Evolutionary conservation across 2,888 invertebrate genomes (phyloP).

Genomic region (Unio pictorum): DNA sequence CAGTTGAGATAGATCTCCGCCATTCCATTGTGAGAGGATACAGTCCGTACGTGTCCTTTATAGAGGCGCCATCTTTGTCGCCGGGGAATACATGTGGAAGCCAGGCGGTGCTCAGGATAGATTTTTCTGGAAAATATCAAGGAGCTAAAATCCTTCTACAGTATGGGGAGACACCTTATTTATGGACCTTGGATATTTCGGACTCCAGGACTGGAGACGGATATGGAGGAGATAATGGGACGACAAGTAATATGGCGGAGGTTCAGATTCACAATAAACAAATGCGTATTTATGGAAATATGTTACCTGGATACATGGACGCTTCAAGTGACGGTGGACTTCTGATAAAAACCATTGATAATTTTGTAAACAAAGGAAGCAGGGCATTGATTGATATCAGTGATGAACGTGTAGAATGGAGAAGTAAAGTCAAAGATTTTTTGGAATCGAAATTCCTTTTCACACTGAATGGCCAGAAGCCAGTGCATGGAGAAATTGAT

Average conservation of each 20-base stretch:
- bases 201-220: slow-evolving; percentile 66
- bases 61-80: slow-evolving; percentile 47
- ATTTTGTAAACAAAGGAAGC: slow-evolving; percentile 57
- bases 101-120: slow-evolving; percentile 64
- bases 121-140: slow-evolving; percentile 61
- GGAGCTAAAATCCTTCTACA: slow-evolving; percentile 53
- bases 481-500: slow-evolving; percentile 53
- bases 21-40: slow-evolving; percentile 64
- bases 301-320: slow-evolving; percentile 62
- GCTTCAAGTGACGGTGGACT: slow-evolving; percentile 64
- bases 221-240: slow-evolving; percentile 61
- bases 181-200: slow-evolving; percentile 67
- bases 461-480: slow-evolving; percentile 58
- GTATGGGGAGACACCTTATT: slow-evolving; percentile 60
- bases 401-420: slow-evolving; percentile 62
- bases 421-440: slow-evolving; percentile 52
- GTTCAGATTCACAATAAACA: slow-evolving; percentile 66
- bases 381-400: slow-evolving; percentile 51
- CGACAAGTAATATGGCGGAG: slow-evolving; percentile 66
- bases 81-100: slow-evolving; percentile 44
- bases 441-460: slow-evolving; percentile 64
- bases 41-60: slow-evolving; percentile 62
- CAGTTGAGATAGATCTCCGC: slow-evolving; percentile 60
- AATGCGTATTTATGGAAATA: slow-evolving; percentile 67
- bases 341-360: slow-evolving; percentile 62